A percentile compares a stretch with the other conserved stretches of the same genome.
Conservation (phyloP, 2,797 vertebrate genomes). For the Lemur catta region DNA sequence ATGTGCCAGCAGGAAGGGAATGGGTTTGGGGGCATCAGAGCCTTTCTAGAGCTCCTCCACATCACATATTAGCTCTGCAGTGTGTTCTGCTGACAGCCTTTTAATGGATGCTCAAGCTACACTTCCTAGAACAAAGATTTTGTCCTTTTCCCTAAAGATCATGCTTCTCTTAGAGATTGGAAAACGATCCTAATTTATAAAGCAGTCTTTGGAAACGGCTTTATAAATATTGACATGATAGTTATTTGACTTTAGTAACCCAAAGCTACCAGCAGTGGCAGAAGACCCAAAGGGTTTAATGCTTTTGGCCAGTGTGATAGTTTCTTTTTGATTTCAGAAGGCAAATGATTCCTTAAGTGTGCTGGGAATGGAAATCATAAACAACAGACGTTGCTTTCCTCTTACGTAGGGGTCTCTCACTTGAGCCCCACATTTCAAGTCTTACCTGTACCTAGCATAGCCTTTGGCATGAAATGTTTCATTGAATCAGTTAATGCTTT, state of each 20-base stretch:
- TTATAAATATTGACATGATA: constrained; percentile 30
- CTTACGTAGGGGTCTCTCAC: neutral
- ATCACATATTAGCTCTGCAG: neutral
- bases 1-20: neutral
- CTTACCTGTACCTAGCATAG: neutral
- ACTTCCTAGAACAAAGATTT: neutral
- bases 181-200: neutral
- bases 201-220: constrained; percentile 16
- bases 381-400: neutral
- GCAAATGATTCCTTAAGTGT: neutral
- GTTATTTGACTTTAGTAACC: constrained; percentile 47
- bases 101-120: neutral
- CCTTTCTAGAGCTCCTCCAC: neutral
- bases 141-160: neutral
- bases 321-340: neutral
- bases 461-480: neutral
- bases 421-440: neutral
- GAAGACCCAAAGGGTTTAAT: neutral
- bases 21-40: neutral
- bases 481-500: neutral
- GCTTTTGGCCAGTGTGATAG: neutral
- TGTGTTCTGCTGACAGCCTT: neutral
- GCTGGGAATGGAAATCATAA: neutral
- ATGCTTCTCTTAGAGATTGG: neutral
- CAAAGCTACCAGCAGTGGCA: constrained; percentile 18